Evolutionary conservation across 2,888 invertebrate genomes (phyloP), one percentile per base, ranked within the genome.

Genomic region (Podotricha telesiphe): DNA sequence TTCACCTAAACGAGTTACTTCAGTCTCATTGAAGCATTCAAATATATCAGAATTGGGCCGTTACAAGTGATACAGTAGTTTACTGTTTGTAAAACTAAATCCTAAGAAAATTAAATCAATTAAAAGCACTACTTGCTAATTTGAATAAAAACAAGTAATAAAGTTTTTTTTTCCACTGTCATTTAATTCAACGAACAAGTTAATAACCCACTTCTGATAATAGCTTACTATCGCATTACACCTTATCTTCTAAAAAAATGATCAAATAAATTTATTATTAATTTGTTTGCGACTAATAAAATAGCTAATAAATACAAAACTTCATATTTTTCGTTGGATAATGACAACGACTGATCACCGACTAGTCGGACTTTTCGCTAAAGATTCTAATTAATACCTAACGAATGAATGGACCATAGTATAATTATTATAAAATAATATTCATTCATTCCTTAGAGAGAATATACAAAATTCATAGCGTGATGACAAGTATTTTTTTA

Each of bases 11-110:
- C 73, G 76, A 76, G 78, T 79, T 77, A 79, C 78, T 77, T 85
- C 83, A 86, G 85, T 85, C 84, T 83, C 81, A 74, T 81, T 76
- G 76, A 82, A 84, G 83, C 80, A 79, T 80, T 79, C 75, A 70
- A 63, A 40, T 65, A 64, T 68, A 50, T 62, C 50, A 62, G 48
- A 62, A 11, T 0, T 62, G 48, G 47, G 62, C 15, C 34, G 17
- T 50, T 48, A 22, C 2, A 1, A 45, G 10, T 58, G 11, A 37
- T 40, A 20, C 17, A 37, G 17, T 53, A 34, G 17, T 53, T 34
- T 53, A 34, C n/a, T 53, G 6, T 4, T n/a, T n/a, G n/a, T n/a
- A 7, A 55, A 53, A 55, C 4, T 34, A 34, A 34, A 34, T 34
- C 10, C 8, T n/a, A 13, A 1, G 28, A n/a, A 51, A 28, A n/a